Base-by-base conservation (phyloP, 2,797 vertebrate species). In the Etheostoma nigrum region DNA sequence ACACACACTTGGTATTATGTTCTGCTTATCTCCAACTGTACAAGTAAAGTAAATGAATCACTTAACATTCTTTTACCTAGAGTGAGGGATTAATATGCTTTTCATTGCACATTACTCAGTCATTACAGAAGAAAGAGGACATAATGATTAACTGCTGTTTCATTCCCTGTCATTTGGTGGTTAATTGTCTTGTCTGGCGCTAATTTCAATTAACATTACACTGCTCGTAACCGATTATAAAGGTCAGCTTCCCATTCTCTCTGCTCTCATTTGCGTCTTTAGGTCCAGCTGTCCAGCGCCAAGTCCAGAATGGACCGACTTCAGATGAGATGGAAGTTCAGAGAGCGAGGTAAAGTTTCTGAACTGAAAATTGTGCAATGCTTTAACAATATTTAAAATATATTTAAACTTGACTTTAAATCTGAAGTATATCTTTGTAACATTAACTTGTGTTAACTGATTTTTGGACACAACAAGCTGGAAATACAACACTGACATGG, bases 251-350 rank as follows among this genome's bases (percentile, higher is more conserved):
- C 42, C 53, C 61, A 76, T 5, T 25, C 53, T 81, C 45, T 9
- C 11, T 82, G 14, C 59, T 69, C 70, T 72, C 55, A 15, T 79
- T 58, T 66, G 19, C 14, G 4, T 80, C 64, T 82, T 15, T 61
- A 99, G 98, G 98, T 96, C 97, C 98, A 91, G 94, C 96, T 89
- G 94, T 96, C 88, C 98, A 99, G 91, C 97, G 97, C 75, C 98
- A 97, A 81, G 95, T 97, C 90, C 98, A 98, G 94, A 99, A 99
- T 91, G 98, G 98, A 79, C 97, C 97, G 23, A 97, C 96, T 66
- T 96, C 97, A 84, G 98, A 99, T 59, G 98, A 99, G 91, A 95
- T 98, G 82, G 98, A 99, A 91, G 95, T 95, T 80, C 98, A 99
- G 93, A 97, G 97, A 96, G 92, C 93, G 0, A 97, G 98, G 98